These are phyloP conservation scores for Sicus ferrugineus DNA, from an alignment of 2,888 invertebrate species.

Conservation along the genomic window DNA sequence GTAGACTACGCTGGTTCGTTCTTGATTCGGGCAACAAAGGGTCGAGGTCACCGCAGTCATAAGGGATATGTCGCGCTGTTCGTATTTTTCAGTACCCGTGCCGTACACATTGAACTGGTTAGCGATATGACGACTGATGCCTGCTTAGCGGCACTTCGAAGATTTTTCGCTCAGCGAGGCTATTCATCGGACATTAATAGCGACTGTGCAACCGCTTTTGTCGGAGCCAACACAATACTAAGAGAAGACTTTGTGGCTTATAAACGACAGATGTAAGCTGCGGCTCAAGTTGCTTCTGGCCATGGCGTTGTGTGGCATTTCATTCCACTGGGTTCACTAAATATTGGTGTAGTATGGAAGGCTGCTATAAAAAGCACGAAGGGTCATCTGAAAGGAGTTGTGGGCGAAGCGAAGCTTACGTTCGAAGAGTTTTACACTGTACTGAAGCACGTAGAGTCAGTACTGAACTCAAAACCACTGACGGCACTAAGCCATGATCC, in stretches of 20 bases:
- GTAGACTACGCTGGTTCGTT: constrained; percentile 37
- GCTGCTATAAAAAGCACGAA: constrained; percentile 18
- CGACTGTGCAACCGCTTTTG: background rate
- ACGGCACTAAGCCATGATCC: constrained; percentile 28
- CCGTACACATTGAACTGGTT: constrained; percentile 2
- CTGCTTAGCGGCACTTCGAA: background rate
- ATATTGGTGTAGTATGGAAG: background rate
- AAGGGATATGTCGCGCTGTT: constrained; percentile 30
- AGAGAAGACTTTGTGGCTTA: background rate
- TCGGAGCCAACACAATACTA: background rate
- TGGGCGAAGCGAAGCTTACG: constrained; percentile 15
- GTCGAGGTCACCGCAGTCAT: constrained; percentile 27
- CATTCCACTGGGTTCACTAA: constrained; percentile 4
- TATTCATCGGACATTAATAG: background rate
- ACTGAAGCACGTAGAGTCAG: constrained; percentile 15
- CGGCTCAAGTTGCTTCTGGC: background rate
- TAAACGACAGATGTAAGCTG: background rate
- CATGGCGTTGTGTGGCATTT: constrained; percentile 4
- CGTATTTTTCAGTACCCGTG: background rate
- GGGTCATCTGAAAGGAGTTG: constrained; percentile 9
- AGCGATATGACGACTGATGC: background rate
- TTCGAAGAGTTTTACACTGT: constrained; percentile 29
- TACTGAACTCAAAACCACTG: constrained; percentile 23
- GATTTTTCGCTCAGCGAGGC: constrained; percentile 5
- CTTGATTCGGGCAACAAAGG: constrained; percentile 30